Conservation (phyloP, 2,888 invertebrate species). For the Rhaphigaster nebulosa region DNA sequence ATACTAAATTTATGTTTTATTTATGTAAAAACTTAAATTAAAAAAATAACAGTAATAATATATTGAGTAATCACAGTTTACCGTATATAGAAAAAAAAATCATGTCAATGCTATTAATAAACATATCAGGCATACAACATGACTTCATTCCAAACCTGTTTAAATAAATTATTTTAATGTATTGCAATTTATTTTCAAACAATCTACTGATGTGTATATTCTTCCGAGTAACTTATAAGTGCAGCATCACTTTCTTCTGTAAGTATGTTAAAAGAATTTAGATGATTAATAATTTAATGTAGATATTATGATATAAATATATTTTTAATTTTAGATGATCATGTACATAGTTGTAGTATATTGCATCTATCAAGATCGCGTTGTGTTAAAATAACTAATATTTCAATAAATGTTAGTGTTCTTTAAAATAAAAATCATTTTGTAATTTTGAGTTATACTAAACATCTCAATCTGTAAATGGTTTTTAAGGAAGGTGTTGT, state of each 20-base stretch:
- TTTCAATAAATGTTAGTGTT: conserved; percentile 40
- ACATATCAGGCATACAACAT: conserved; percentile 9
- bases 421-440: conserved; percentile 17
- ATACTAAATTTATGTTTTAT: conserved; percentile 15
- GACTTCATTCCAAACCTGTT: conserved; percentile 21
- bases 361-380: neutral
- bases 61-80: neutral
- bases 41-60: no score
- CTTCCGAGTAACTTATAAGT: neutral
- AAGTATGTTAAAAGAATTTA: conserved; percentile 44
- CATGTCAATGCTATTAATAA: neutral
- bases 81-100: neutral
- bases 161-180: neutral
- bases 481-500: neutral
- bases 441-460: neutral
- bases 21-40: neutral
- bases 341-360: conserved; percentile 58
- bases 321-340: conserved; percentile 57
- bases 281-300: conserved; percentile 50
- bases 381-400: conserved; percentile 50
- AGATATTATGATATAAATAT: conserved; percentile 56
- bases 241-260: conserved; percentile 45
- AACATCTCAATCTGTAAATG: neutral
- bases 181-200: neutral
- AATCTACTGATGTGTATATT: no score